Evolutionary conservation across 2,797 vertebrate species (phyloP).

Genomic region (Austrolebias charrua): DNA sequence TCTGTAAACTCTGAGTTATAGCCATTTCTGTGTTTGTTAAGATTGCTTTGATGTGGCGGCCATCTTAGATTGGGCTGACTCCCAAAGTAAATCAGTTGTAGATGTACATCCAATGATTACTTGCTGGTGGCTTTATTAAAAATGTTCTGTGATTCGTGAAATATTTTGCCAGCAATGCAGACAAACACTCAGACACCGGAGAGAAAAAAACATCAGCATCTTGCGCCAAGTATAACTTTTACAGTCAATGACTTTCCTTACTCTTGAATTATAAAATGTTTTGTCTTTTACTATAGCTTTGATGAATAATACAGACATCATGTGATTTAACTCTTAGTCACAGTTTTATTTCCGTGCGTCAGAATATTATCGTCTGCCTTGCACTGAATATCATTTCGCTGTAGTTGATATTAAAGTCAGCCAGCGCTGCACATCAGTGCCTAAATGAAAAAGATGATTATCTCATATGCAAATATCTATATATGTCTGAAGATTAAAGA

Average conservation of each 20-base stretch:
- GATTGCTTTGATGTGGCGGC: too few relatives aligned
- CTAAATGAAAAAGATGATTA: constrained; percentile 22
- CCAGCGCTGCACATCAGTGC: background rate
- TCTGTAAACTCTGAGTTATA: too few relatives aligned
- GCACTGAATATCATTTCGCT: background rate
- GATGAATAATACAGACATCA: background rate
- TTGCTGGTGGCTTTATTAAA: too few relatives aligned
- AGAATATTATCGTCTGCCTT: background rate
- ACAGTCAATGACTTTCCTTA: constrained; percentile 8
- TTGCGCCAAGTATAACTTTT: background rate
- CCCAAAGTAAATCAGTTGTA: too few relatives aligned
- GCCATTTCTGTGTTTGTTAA: too few relatives aligned
- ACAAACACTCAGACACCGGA: too few relatives aligned
- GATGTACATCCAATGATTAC: too few relatives aligned
- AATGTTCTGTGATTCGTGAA: too few relatives aligned
- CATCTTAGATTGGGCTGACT: too few relatives aligned
- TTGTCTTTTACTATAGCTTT: background rate
- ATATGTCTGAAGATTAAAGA: constrained; percentile 41
- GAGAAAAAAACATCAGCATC: too few relatives aligned
- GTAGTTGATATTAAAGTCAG: constrained; percentile 6
- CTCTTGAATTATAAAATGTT: too few relatives aligned
- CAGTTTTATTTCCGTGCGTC: background rate
- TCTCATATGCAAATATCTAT: constrained; percentile 11
- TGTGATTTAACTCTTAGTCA: background rate
- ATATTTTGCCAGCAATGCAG: too few relatives aligned